These are phyloP conservation scores for Drosophila bunnanda DNA, from an alignment of 2,888 invertebrate genomes.

Conservation along the genomic window DNA sequence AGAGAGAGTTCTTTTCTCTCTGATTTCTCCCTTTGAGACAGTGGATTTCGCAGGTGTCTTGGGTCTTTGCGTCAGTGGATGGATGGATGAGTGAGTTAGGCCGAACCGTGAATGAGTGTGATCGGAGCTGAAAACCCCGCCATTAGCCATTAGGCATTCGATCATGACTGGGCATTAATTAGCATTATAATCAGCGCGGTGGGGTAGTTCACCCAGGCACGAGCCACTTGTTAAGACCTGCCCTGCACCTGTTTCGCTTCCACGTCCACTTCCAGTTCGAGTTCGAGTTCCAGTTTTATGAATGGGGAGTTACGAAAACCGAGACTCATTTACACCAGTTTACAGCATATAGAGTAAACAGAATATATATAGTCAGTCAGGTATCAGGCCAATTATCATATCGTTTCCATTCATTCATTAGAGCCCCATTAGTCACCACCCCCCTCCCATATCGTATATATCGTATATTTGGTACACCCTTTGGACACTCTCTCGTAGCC, in stretches of 20 bases:
- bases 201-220: conserved; percentile 77
- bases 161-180: conserved; percentile 64
- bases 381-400: conserved; percentile 38
- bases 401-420: conserved; percentile 44
- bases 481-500: conserved; percentile 11
- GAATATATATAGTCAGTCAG: conserved; percentile 29
- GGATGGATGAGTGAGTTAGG: conserved; percentile 28
- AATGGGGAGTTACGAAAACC: conserved; percentile 47
- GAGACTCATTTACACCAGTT: conserved; percentile 25
- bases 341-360: conserved; percentile 2
- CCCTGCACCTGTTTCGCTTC: conserved; percentile 58
- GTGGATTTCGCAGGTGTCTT: conserved; percentile 31
- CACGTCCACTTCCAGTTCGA: conserved; percentile 19
- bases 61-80: conserved; percentile 15
- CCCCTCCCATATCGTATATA: conserved; percentile 8
- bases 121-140: conserved; percentile 33
- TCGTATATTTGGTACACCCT: conserved; percentile 11
- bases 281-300: conserved; percentile 41
- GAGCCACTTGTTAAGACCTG: conserved; percentile 67
- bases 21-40: not conserved
- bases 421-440: conserved; percentile 40
- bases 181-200: conserved; percentile 66
- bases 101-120: conserved; percentile 54
- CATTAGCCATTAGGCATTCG: conserved; percentile 11
- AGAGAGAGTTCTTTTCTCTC: conserved; percentile 22